Base-by-base conservation (phyloP, 2,797 vertebrate genomes). In the Sebastes paucispinis region DNA sequence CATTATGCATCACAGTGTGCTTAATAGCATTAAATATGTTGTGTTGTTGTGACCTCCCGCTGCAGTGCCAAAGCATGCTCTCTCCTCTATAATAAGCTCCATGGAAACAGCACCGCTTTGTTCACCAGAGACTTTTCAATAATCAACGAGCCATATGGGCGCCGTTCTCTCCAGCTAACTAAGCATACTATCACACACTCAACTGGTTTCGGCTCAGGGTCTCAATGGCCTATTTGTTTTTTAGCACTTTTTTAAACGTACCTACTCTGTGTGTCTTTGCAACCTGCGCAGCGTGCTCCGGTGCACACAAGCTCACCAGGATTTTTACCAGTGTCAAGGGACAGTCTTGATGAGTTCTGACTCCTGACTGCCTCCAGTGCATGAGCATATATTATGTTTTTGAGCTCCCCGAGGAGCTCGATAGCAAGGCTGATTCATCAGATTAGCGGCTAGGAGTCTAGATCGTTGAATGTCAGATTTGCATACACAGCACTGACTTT, bases 391-490 rank as follows among this genome's bases (percentile, higher is more conserved):
- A 84, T 87, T 77, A 75, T 79, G 80, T 72, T 79, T 78, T 63
- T 69, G 29, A 75, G 73, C 74, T 83, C 85, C 85, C 75, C 1
- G 18, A 86, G 80, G 88, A 88, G 31, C 82, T 80, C 59, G 60
- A 72, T 66, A 67, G 87, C 83, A 66, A 74, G 75, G 83, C 87
- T 88, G 92, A 93, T 94, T 86, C 82, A 89, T 93, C 93, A 93
- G 92, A 95, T 95, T 91, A 90, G 90, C 77, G 89, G 75, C 79
- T 69, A 80, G 82, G 92, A 91, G 90, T 90, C 87, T 78, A 81
- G 84, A 89, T 91, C n/a, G 83, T 77, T 94, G 95, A 96, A 96
- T 96, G 95, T 96, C 95, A 95, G 89, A 96, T 96, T 96, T 94
- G 95, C 95, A 96, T 96, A 95, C 88, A 73, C 81, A 73, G 83